Evolutionary conservation across 2,888 invertebrate species (phyloP).

Genomic region (Ennomos erosarius): DNA sequence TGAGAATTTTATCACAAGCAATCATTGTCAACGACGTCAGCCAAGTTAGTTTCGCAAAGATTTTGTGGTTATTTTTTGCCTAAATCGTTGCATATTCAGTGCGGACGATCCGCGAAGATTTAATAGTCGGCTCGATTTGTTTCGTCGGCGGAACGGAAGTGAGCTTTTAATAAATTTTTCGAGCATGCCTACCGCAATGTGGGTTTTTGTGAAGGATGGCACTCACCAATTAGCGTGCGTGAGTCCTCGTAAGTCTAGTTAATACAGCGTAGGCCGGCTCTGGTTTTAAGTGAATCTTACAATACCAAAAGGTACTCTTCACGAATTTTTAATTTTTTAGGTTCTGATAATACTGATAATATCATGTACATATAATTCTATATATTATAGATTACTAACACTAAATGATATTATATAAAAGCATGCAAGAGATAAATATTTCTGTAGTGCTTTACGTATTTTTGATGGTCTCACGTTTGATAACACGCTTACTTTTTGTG

Average conservation of each 20-base stretch:
- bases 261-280: constrained; percentile 1
- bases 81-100: constrained; percentile 68
- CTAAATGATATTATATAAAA: no score
- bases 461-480: no score
- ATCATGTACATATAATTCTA: no score
- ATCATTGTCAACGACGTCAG: constrained; percentile 39
- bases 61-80: constrained; percentile 49
- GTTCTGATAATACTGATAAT: no score
- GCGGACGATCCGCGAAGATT: constrained; percentile 59
- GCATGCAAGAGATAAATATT: no score
- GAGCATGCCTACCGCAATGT: constrained; percentile 53
- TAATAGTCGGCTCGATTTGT: constrained; percentile 54
- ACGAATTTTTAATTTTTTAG: no score
- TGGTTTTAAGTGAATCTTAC: no score
- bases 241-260: constrained; percentile 21
- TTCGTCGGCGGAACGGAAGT: constrained; percentile 62
- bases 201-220: constrained; percentile 39
- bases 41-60: constrained; percentile 33
- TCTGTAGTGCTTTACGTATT: no score
- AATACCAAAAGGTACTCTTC: no score
- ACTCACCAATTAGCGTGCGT: constrained; percentile 26
- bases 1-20: constrained; percentile 43
- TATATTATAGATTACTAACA: no score
- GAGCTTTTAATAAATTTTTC: constrained; percentile 66
- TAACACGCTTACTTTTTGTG: no score